These are phyloP conservation scores for Oeneis ivallda DNA, from an alignment of 2,888 invertebrate genomes.

Conservation along the genomic window DNA sequence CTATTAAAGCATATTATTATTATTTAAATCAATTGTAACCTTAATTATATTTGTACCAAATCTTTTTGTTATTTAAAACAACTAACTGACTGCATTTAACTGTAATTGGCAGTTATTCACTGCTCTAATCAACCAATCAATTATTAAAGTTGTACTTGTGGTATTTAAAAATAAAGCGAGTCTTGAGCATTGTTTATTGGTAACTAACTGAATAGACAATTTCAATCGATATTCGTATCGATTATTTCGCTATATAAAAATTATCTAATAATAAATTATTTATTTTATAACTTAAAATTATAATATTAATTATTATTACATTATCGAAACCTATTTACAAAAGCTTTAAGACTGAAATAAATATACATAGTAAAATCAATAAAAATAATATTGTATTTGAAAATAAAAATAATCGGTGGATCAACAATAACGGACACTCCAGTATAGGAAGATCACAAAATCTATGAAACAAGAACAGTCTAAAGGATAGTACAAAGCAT, in stretches of 20 bases:
- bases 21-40: no score
- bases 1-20: no score
- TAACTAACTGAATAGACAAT: constrained; percentile 57
- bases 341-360: constrained; percentile 40
- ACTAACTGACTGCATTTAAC: not conserved
- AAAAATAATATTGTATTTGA: constrained; percentile 23
- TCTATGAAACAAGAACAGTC: not conserved
- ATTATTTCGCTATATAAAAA: constrained; percentile 38
- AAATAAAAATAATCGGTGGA: constrained; percentile 28
- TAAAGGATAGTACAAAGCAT: constrained; percentile 6
- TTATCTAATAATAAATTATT: constrained; percentile 58
- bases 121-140: constrained; percentile 32
- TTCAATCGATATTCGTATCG: constrained; percentile 25
- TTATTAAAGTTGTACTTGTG: constrained; percentile 30
- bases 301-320: constrained; percentile 33
- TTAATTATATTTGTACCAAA: not conserved
- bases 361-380: not conserved
- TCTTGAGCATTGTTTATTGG: constrained; percentile 50
- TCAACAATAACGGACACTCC: constrained; percentile 17
- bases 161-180: constrained; percentile 37
- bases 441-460: constrained; percentile 2
- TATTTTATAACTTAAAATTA: constrained; percentile 58
- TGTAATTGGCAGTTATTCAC: no score
- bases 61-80: constrained; percentile 22
- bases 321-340: constrained; percentile 61